Conservation (phyloP, 2,113 vertebrate species). For the Gambusia holbrooki region DNA sequence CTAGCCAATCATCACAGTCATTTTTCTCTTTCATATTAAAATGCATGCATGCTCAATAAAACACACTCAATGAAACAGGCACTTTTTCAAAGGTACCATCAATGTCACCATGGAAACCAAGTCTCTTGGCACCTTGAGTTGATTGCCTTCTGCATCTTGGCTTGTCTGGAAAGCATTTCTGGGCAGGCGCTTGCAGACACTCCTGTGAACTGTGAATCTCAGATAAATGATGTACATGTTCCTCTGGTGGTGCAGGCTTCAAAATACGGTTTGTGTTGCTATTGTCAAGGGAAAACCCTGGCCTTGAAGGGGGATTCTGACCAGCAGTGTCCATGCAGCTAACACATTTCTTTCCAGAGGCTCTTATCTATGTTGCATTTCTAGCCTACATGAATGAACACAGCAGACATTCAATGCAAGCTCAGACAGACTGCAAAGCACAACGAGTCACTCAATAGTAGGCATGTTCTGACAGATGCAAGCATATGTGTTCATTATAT, state of each 20-base stretch:
- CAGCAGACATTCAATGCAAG: conserved; percentile 32
- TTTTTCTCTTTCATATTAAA: conserved; percentile 41
- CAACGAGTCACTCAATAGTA: conserved; percentile 41
- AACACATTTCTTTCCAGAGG: conserved; percentile 62
- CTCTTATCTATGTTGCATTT: conserved; percentile 46
- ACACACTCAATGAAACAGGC: conserved; percentile 7
- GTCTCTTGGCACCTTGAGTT: conserved; percentile 51
- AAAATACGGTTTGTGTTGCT: background rate
- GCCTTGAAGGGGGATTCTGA: conserved; percentile 11
- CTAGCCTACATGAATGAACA: conserved; percentile 58
- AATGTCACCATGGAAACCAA: conserved; percentile 77
- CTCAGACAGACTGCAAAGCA: conserved; percentile 43
- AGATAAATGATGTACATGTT: conserved; percentile 2
- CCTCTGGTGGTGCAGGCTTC: background rate
- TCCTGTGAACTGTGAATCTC: conserved; percentile 2
- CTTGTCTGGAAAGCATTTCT: conserved; percentile 41
- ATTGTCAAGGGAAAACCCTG: background rate
- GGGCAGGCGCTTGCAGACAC: conserved; percentile 18
- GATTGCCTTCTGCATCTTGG: conserved; percentile 52
- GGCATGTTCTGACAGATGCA: conserved; percentile 11
- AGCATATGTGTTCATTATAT: conserved; percentile 16
- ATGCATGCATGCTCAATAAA: background rate
- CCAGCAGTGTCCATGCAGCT: conserved; percentile 66
- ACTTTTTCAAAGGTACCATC: conserved; percentile 46
- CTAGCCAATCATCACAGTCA: conserved; percentile 56